phyloP scores from a whole-genome alignment of 2,888 invertebrate genomes.

The Perithous albicinctus region DNA sequence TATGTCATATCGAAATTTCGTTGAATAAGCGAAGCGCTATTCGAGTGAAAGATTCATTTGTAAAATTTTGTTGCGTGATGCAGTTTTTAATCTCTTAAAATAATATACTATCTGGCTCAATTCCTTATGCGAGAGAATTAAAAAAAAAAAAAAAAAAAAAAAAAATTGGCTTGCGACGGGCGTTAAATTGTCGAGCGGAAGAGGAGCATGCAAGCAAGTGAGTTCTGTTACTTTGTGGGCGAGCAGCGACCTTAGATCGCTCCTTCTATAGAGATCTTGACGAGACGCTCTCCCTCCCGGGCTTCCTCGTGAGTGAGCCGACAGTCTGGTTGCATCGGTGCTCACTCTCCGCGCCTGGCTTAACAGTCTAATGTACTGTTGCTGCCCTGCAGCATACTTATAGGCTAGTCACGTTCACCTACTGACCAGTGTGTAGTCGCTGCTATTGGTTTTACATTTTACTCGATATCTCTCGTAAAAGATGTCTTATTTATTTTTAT shows the following conservation, averaged over 20 bases:
- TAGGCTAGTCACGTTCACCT: slow-evolving; percentile 4
- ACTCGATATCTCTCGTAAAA: not conserved
- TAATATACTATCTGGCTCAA: not conserved
- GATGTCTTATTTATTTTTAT: not conserved
- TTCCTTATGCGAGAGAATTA: not conserved
- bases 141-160: not conserved
- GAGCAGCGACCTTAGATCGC: slow-evolving; percentile 58
- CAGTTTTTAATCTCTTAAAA: not conserved
- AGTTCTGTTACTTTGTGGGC: slow-evolving; percentile 54
- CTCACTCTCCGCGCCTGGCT: not conserved
- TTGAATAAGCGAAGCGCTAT: not conserved
- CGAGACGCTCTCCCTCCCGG: slow-evolving; percentile 23
- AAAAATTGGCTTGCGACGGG: slow-evolving; percentile 15
- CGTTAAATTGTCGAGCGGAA: slow-evolving; percentile 56
- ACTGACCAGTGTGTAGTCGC: not conserved
- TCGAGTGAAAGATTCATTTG: not conserved
- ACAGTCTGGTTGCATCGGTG: slow-evolving; percentile 40
- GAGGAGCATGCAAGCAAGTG: slow-evolving; percentile 59
- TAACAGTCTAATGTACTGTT: slow-evolving; percentile 27
- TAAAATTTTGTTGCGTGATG: not conserved
- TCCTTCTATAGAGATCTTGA: slow-evolving; percentile 65
- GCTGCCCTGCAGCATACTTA: not conserved
- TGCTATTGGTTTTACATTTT: not conserved
- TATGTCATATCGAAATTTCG: not conserved
- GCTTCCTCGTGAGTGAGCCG: slow-evolving; percentile 50